These are phyloP conservation scores for Prochilodus magdalenae DNA, from an alignment of 2,113 vertebrate genomes.

Conservation along the genomic window DNA sequence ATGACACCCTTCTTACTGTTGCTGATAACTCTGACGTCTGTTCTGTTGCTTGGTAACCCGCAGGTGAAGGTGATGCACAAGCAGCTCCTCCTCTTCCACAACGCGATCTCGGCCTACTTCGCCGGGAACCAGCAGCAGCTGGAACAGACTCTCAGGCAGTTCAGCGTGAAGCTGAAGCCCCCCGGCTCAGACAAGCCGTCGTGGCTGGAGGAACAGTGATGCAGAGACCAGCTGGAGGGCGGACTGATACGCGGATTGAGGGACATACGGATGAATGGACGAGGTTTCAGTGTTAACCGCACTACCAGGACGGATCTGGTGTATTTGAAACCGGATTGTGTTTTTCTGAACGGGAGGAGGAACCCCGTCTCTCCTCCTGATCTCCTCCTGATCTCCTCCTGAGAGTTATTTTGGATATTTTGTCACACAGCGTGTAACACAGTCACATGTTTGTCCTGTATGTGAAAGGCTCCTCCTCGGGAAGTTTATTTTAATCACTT, in stretches of 20 bases:
- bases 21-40: too few relatives aligned
- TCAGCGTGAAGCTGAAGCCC: conserved; percentile 91
- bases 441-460: conserved; percentile 12
- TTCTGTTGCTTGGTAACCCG: neutral
- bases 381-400: neutral
- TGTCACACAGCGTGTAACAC: conserved; percentile 21
- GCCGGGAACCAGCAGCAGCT: conserved; percentile 98
- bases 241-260: neutral
- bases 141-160: conserved; percentile 95
- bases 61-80: conserved; percentile 99
- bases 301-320: neutral
- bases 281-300: conserved; percentile 5
- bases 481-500: conserved; percentile 2
- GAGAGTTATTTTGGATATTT: conserved; percentile 8
- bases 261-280: conserved; percentile 9
- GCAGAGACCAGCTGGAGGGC: neutral
- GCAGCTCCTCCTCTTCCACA: conserved; percentile 97
- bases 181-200: conserved; percentile 92
- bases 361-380: neutral
- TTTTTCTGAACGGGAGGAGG: neutral
- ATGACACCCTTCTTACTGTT: too few relatives aligned
- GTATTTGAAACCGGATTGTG: conserved; percentile 20
- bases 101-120: conserved; percentile 95
- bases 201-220: conserved; percentile 96
- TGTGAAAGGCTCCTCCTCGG: neutral